Base-by-base conservation (phyloP, 1,140 invertebrate species). In the Ectropis grisescens region DNA sequence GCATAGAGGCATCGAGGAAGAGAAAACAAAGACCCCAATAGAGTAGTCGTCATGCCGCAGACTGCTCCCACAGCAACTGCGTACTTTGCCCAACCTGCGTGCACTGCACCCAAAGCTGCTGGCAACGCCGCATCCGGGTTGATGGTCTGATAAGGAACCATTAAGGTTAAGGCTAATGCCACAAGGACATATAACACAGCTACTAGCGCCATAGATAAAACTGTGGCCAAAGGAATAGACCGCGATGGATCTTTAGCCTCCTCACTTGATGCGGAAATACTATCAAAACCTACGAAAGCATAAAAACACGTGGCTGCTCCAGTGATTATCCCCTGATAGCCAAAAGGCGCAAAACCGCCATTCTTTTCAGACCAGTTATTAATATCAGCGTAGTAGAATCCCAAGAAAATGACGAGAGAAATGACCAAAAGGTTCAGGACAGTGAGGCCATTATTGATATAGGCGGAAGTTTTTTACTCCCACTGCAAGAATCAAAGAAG, bases 241-340 rank as follows among this genome's bases (percentile, higher is more conserved):
- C 87, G 82, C 0, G 83, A 72, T 0, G 93, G 93, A 57, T 94
- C 89, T 53, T 88, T 90, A 0, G 92, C 92, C 80, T 96, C 94
- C 79, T 96, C 93, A 6, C 92, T 91, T 0, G 92, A 89, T 0
- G 93, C 94, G 5, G 91, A 93, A 25, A 96, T 94, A 41, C 92
- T 93, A 57, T 96, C 94, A 53, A 81, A 81, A 0, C 92, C 94
- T 8, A 95, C 90, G 52, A 93, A 96, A 0, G 93, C 93, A 57
- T 94, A 96, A 55, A 96, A 96, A 71, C 93, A 95, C 2, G 92
- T 92, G 0, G 94, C 94, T 2, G 94, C 93, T 11, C 93, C 93
- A 1, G 89, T 86, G 11, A 93, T 79, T 0, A 93, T 89, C 1
- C 93, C 93, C 1, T 84, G 83, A 33, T 92, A 84, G n/a, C 93